Evolutionary conservation across 1,140 invertebrate species (phyloP).

Genomic region (Calephelis nemesis): DNA sequence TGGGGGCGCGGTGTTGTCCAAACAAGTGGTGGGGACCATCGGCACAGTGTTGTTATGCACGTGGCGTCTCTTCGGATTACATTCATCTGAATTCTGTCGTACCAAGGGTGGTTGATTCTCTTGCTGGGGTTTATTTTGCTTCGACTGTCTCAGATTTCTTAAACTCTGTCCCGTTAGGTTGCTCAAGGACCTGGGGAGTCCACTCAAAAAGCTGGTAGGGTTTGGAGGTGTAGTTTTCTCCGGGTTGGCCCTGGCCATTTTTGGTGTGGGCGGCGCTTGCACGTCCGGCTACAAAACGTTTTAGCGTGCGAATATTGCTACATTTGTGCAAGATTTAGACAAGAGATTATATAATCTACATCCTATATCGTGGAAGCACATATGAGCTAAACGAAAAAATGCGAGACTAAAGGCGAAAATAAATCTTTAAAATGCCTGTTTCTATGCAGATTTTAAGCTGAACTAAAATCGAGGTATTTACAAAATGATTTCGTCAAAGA

Average conservation of each 20-base stretch:
- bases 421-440: conserved; percentile 3
- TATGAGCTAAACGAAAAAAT: conserved; percentile 11
- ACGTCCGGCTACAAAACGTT: conserved; percentile 37
- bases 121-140: conserved; percentile 31
- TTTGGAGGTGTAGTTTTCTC: conserved; percentile 37
- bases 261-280: conserved; percentile 42
- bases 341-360: conserved; percentile 15
- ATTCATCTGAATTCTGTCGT: conserved; percentile 54
- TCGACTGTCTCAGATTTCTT: conserved; percentile 49
- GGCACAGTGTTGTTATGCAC: conserved; percentile 56
- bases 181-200: conserved; percentile 79
- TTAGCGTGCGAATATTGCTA: conserved; percentile 17
- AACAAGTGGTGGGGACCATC: conserved; percentile 60
- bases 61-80: conserved; percentile 31
- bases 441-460: background rate
- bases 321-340: conserved; percentile 6
- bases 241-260: conserved; percentile 31
- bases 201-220: conserved; percentile 69
- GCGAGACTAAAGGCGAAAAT: conserved; percentile 8
- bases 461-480: conserved; percentile 5
- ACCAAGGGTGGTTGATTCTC: conserved; percentile 45
- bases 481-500: conserved; percentile 1
- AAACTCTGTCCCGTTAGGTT: conserved; percentile 75
- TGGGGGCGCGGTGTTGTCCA: conserved; percentile 72
- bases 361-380: conserved; percentile 14